These are phyloP conservation scores for Thripadectes ignobilis DNA, from an alignment of 2,797 vertebrate species.

Conservation along the genomic window DNA sequence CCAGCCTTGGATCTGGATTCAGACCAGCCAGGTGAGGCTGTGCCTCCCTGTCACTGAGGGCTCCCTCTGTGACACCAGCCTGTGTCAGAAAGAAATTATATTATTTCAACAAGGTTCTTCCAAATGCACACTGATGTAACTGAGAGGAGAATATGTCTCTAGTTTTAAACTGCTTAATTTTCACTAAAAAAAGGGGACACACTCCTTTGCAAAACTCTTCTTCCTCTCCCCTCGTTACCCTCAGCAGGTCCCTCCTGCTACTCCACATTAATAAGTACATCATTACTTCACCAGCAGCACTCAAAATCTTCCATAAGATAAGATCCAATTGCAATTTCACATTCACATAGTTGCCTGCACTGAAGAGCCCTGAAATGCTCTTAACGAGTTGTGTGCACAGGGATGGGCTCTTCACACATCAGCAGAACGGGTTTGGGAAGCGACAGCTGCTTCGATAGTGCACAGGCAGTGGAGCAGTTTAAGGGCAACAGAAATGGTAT, in stretches of 20 bases:
- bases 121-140: not conserved
- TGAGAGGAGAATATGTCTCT: not conserved
- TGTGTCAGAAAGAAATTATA: not conserved
- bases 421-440: not conserved
- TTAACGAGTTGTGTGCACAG: not conserved
- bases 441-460: not conserved
- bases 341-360: not conserved
- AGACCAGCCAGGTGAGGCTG: not conserved
- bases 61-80: not conserved
- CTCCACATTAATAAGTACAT: not conserved
- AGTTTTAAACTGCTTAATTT: not conserved
- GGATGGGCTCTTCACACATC: not conserved
- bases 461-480: not conserved
- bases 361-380: constrained; percentile 16
- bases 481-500: constrained; percentile 27
- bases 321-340: not conserved
- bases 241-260: not conserved
- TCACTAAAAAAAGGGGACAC: not conserved
- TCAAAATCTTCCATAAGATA: not conserved
- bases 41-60: not conserved
- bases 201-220: not conserved
- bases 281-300: not conserved
- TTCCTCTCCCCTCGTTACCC: not conserved
- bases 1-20: not conserved
- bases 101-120: not conserved